These are phyloP conservation scores for Pseudomyrmex sp. DNA, from an alignment of 1,140 invertebrate species.

Conservation along the genomic window DNA sequence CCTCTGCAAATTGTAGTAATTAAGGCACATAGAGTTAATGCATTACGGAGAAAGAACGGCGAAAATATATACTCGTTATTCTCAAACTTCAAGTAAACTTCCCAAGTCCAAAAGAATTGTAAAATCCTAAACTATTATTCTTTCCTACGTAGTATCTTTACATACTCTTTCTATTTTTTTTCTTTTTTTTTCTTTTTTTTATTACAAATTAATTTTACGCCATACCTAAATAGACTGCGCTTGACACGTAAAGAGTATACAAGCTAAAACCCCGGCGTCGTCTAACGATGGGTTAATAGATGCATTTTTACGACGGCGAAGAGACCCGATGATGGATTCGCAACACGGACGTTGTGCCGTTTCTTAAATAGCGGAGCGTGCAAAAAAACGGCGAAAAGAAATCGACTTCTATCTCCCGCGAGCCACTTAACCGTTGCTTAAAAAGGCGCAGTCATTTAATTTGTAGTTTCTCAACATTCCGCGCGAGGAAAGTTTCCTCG, in stretches of 20 bases:
- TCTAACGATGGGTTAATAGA: constrained; percentile 29
- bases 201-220: not conserved
- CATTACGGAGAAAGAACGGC: constrained; percentile 21
- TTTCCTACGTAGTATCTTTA: no score
- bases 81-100: not conserved
- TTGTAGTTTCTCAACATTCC: constrained; percentile 59
- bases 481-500: constrained; percentile 44
- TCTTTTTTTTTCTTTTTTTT: not conserved
- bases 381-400: constrained; percentile 45
- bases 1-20: constrained; percentile 54
- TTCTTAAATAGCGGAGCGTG: constrained; percentile 29
- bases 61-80: constrained; percentile 36
- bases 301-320: constrained; percentile 39
- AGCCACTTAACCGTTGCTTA: constrained; percentile 56
- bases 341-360: constrained; percentile 38
- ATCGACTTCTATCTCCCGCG: constrained; percentile 52
- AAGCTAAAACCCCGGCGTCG: constrained; percentile 14
- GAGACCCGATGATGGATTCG: constrained; percentile 43
- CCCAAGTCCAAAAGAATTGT: not conserved
- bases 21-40: constrained; percentile 47
- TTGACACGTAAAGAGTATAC: not conserved
- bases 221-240: not conserved
- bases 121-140: not conserved
- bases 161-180: not conserved
- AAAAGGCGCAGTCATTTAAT: constrained; percentile 63